Conservation (phyloP, 1,140 invertebrate species). For the Ceratina japonica region DNA sequence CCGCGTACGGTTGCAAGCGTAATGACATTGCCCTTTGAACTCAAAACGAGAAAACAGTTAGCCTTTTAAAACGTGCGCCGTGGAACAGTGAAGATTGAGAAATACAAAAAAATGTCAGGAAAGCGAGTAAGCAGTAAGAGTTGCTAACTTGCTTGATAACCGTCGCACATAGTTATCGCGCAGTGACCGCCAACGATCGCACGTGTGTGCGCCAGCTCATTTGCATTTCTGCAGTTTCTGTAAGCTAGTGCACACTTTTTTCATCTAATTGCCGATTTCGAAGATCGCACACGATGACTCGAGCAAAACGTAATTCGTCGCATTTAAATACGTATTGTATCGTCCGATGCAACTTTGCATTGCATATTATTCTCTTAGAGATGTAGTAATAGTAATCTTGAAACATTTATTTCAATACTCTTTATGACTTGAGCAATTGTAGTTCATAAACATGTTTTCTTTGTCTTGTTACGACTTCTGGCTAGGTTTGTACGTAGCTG, state of each 20-base stretch:
- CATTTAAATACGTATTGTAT: not conserved
- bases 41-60: slow-evolving; percentile 3
- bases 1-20: not conserved
- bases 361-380: too few relatives aligned
- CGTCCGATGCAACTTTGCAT: too few relatives aligned
- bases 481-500: too few relatives aligned
- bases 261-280: not conserved
- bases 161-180: slow-evolving; percentile 1
- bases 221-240: not conserved
- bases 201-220: not conserved
- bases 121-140: not conserved
- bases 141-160: not conserved
- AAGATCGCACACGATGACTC: too few relatives aligned
- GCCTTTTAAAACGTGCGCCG: slow-evolving; percentile 1
- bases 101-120: slow-evolving; percentile 3
- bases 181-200: not conserved
- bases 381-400: too few relatives aligned
- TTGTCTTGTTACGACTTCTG: too few relatives aligned
- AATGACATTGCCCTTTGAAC: slow-evolving; percentile 52
- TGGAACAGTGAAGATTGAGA: not conserved
- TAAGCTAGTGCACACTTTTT: not conserved
- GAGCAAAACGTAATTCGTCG: not conserved
- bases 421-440: too few relatives aligned
- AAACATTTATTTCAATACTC: too few relatives aligned
- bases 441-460: too few relatives aligned